Evolutionary conservation across 2,113 vertebrate species (phyloP), one percentile per base, ranked within the genome.

Genomic region (Crotalus helleri): DNA sequence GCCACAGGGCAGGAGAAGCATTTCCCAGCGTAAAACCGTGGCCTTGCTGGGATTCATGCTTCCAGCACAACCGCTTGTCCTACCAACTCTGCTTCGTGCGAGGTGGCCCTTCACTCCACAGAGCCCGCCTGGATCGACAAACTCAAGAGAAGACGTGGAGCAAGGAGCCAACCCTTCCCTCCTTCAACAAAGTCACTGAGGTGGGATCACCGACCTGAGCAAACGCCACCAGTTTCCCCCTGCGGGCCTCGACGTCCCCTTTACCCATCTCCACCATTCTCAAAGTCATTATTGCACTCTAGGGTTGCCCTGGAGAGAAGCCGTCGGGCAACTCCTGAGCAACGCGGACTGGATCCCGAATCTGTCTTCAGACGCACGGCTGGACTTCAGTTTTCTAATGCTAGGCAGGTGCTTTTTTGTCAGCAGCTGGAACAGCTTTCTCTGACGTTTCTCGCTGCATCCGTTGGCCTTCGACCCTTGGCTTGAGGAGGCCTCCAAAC

Each of bases 381-480:
- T 59, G 8, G 88, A 94, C 26, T 90, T 87, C 46, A 94, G 93
- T 12, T 55, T 0, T 24, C 97, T 97, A 55, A 95, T 94, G 51
- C 85, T 95, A 54, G 88, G 5, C 59, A 97, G 91, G 7, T 96
- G 94, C 61, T 96, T 97, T 92, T 97, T 97, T 44, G 97, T 33
- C 3, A 96, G 89, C 69, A 93, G 26, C 93, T 97, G 95, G 92
- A 98, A 96, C 44, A 88, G 95, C 86, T 95, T 97, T 93, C 97
- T 98, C 39, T 96, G 93, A 0, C 93, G 92, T 90, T 96, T 97
- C 87, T 51, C n/a, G 1, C 90, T 64, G 9, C 88, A 29, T 33
- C 51, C 89, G 87, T 94, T 53, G 5, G 54, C 92, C 10, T 17
- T 57, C 5, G 88, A 3, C 11, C 51, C 57, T 19, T 94, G 94